Evolutionary conservation across 2,888 invertebrate genomes (phyloP), one percentile per base, ranked within the genome.

Genomic region (Patella ulyssiponensis): DNA sequence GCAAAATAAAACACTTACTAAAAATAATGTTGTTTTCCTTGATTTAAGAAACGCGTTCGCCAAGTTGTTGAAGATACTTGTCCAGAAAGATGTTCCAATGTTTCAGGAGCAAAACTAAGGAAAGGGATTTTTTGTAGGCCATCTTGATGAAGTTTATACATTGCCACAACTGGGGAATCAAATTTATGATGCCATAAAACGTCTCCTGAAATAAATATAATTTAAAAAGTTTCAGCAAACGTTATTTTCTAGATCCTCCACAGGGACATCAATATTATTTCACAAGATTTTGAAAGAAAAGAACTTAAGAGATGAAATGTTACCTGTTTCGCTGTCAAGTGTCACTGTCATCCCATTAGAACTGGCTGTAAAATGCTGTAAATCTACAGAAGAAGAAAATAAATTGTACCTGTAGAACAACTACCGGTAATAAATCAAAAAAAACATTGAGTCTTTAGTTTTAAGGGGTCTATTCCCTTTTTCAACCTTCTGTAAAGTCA

Each of bases 341-440:
- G 98, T 97, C 84, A 97, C 94, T 53, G 97, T 94, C 76, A 95
- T 94, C 0, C 98, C 98, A 85, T 95, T 95, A 0, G 97, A 96
- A 84, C 97, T 97, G 0, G 97, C 96, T 0, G 97, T 95, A 90
- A 98, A 96, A 91, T 98, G 98, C 15, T 96, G 94, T 84, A 95
- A 94, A 88, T 96, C 97, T 97, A 91, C n/a, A 86, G 85, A 75
- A 12, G 53, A 51, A 75, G 3, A 52, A 53, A 69, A 53, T n/a
- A 44, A 9, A 44, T 7, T 44, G 44, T 44, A 33, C 33, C 33
- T 33, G 33, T 5, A 33, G 33, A 33, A 5, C 4, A 33, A 33
- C 33, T 33, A n/a, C n/a, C n/a, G n/a, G n/a, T n/a, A n/a, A n/a
- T n/a, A n/a, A n/a, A n/a, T n/a, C n/a, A n/a, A n/a, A n/a, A n/a